Evolutionary conservation across 2,113 vertebrate species (phyloP).

Genomic region (Henicopernis longicauda): DNA sequence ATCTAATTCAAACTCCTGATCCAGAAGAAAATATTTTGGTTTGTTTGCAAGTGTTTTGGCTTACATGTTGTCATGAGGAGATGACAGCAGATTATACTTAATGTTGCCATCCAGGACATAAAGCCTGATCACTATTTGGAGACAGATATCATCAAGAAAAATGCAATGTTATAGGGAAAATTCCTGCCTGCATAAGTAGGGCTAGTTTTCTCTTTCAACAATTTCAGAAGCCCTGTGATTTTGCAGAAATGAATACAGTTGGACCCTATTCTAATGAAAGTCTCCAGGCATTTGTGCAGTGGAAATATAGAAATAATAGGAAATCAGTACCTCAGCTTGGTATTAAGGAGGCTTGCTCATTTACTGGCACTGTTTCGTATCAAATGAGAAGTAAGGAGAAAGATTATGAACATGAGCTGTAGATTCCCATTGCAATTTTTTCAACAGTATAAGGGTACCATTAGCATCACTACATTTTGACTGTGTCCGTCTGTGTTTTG

Average conservation of each 20-base stretch:
- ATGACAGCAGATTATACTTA: background rate
- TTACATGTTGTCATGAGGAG: constrained; percentile 10
- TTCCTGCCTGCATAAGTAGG: background rate
- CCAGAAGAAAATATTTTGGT: constrained; percentile 51
- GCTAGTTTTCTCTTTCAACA: background rate
- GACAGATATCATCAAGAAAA: background rate
- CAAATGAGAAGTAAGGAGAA: constrained; percentile 35
- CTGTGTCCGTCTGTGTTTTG: background rate
- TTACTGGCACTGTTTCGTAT: background rate
- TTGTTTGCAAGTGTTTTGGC: constrained; percentile 52
- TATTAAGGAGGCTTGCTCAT: constrained; percentile 33
- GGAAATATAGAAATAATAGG: constrained; percentile 41
- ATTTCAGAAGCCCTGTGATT: constrained; percentile 17
- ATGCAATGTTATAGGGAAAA: background rate
- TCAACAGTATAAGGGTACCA: background rate
- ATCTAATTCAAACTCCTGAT: constrained; percentile 62
- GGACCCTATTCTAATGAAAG: background rate
- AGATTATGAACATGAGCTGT: background rate
- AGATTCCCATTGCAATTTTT: constrained; percentile 7
- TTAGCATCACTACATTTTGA: background rate
- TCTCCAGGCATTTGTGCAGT: constrained; percentile 7
- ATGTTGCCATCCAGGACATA: background rate
- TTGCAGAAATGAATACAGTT: constrained; percentile 14
- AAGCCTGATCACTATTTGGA: background rate
- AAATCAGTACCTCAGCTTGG: constrained; percentile 28